A percentile compares a stretch with the other conserved stretches of the same genome.
These are phyloP conservation scores for Puntigrus tetrazona DNA, from an alignment of 2,113 vertebrate species.

Conservation along the genomic window DNA sequence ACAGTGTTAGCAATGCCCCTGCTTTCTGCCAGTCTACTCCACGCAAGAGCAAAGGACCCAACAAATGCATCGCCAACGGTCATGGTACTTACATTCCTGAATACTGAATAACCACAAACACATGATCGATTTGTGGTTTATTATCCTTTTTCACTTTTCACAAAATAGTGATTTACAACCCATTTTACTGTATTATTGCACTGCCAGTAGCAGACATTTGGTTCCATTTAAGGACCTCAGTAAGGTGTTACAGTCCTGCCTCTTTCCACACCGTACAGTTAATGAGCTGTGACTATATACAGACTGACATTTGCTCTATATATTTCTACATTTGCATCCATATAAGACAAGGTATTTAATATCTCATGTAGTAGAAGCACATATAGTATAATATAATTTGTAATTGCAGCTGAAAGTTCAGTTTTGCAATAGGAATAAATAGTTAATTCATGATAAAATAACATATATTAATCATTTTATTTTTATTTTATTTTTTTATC, in stretches of 20 bases:
- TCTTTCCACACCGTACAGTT: constrained; percentile 46
- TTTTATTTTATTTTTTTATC: not conserved
- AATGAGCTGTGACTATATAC: constrained; percentile 52
- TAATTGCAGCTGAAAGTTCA: not conserved
- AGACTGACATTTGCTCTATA: constrained; percentile 35
- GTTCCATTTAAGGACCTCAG: constrained; percentile 35
- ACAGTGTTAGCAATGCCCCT: constrained; percentile 72
- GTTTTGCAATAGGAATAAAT: not conserved
- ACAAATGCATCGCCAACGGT: constrained; percentile 80
- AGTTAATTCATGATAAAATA: not conserved
- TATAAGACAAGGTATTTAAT: constrained; percentile 8
- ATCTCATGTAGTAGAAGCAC: not conserved
- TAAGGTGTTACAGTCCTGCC: constrained; percentile 47
- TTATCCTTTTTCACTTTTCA: not conserved
- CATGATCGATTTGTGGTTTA: not conserved
- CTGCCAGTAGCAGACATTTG: constrained; percentile 38
- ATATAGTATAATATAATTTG: not conserved
- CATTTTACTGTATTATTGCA: constrained; percentile 22
- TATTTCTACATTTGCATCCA: too few species aligned
- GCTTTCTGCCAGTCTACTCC: constrained; percentile 85
- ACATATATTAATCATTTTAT: not conserved
- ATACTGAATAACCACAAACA: not conserved
- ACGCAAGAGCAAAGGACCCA: constrained; percentile 80
- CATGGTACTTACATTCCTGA: constrained; percentile 73
- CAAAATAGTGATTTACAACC: not conserved